phyloP scores from a whole-genome alignment of 2,888 invertebrate species.

The Leptura quadrifasciata region DNA sequence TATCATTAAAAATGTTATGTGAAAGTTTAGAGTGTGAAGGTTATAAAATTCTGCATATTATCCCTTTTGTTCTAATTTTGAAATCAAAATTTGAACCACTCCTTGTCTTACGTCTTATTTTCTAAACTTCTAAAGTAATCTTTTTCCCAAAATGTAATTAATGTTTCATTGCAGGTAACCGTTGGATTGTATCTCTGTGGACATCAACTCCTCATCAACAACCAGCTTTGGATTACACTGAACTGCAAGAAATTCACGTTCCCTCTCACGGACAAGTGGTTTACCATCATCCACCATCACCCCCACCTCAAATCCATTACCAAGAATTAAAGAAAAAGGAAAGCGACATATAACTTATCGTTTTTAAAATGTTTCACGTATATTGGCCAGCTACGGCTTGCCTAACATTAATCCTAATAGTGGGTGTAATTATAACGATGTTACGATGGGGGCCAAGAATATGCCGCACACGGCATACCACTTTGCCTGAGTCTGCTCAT shows the following conservation, averaged over 20 bases:
- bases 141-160: neutral
- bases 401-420: conserved; percentile 83
- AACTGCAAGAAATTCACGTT: conserved; percentile 77
- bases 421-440: conserved; percentile 83
- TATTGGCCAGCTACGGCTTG: conserved; percentile 87
- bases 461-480: conserved; percentile 82
- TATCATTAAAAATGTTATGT: too few relatives aligned
- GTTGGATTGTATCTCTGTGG: conserved; percentile 90
- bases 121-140: neutral
- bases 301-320: conserved; percentile 71
- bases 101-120: neutral
- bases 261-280: conserved; percentile 66
- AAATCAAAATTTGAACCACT: too few relatives aligned
- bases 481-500: conserved; percentile 79
- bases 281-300: conserved; percentile 70
- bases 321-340: conserved; percentile 80
- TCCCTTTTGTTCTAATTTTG: too few relatives aligned
- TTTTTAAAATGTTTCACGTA: conserved; percentile 77
- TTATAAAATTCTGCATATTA: too few relatives aligned
- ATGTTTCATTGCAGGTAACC: conserved; percentile 84
- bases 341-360: conserved; percentile 81
- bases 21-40: too few relatives aligned
- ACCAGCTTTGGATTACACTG: conserved; percentile 86
- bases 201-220: conserved; percentile 89
- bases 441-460: conserved; percentile 84